A percentile compares a stretch with the other conserved stretches of the same genome.
Conservation (phyloP, 2,113 vertebrate genomes). For the Neopipo cinnamomea region DNA sequence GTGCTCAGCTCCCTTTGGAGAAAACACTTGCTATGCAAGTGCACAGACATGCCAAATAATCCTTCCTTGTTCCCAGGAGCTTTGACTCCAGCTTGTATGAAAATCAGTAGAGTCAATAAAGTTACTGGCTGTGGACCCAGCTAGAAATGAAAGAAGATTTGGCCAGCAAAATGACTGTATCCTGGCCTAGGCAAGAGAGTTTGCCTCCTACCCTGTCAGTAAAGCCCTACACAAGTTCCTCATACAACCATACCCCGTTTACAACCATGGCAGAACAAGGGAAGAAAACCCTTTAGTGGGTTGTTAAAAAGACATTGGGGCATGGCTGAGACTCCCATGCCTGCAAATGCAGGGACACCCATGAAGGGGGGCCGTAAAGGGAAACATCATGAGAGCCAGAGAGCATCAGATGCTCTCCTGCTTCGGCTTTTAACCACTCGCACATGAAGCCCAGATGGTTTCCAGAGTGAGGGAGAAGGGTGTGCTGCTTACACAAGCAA, state of each 20-base stretch:
- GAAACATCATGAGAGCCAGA: neutral
- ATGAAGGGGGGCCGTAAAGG: neutral
- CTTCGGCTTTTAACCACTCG: neutral
- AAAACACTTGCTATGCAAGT: neutral
- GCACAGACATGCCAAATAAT: neutral
- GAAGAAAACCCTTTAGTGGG: neutral
- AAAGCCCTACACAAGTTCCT: neutral
- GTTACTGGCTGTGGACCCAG: neutral
- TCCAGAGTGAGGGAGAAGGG: conserved; percentile 51
- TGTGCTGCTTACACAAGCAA: conserved; percentile 39
- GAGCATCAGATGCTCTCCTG: conserved; percentile 11
- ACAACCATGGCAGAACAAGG: neutral
- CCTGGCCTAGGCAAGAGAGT: neutral
- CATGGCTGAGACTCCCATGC: neutral
- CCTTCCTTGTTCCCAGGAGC: neutral
- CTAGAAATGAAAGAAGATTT: neutral
- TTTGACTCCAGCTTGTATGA: neutral
- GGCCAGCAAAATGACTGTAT: neutral
- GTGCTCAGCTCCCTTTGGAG: neutral
- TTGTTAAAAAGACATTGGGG: neutral
- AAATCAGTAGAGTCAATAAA: neutral
- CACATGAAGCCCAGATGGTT: conserved; percentile 65
- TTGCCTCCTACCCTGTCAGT: neutral
- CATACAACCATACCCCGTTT: neutral
- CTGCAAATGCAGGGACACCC: neutral